phyloP scores from a whole-genome alignment of 2,113 vertebrate species.

The Paramormyrops kingsleyae region DNA sequence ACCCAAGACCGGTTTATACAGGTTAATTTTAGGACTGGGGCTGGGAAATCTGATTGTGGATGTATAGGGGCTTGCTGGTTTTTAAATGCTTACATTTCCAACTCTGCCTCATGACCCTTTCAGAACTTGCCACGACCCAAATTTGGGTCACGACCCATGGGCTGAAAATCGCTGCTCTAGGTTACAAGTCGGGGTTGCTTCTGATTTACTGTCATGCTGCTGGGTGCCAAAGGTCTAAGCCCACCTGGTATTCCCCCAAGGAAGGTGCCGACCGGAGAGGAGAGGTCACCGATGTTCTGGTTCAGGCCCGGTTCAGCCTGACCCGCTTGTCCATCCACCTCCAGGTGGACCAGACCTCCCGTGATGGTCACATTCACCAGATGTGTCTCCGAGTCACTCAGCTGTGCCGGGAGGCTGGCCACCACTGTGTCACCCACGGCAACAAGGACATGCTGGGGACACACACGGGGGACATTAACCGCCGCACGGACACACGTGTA shows the following conservation, averaged over 20 bases:
- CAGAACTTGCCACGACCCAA: too few relatives aligned
- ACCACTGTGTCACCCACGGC: constrained; percentile 65
- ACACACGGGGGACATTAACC: not conserved
- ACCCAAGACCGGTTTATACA: too few relatives aligned
- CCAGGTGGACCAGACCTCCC: constrained; percentile 62
- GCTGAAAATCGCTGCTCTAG: not conserved
- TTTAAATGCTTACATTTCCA: too few relatives aligned
- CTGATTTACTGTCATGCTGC: not conserved
- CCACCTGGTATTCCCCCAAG: constrained; percentile 87
- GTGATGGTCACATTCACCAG: constrained; percentile 64
- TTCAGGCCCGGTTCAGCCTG: constrained; percentile 51
- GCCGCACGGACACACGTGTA: not conserved
- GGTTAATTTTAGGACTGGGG: too few relatives aligned
- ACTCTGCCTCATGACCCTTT: too few relatives aligned
- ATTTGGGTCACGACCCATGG: too few relatives aligned
- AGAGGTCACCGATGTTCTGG: constrained; percentile 45
- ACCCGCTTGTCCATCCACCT: constrained; percentile 65
- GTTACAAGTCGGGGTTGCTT: not conserved
- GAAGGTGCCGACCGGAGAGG: constrained; percentile 69
- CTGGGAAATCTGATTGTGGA: too few relatives aligned
- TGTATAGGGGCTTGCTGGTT: too few relatives aligned
- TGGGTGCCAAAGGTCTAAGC: not conserved
- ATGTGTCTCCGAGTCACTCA: constrained; percentile 75
- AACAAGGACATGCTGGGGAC: constrained; percentile 71
- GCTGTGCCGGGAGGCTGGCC: constrained; percentile 66